A percentile compares a stretch with the other conserved stretches of the same genome.
Conservation (phyloP, 2,113 vertebrate genomes). For the Glaucomys volans region DNA sequence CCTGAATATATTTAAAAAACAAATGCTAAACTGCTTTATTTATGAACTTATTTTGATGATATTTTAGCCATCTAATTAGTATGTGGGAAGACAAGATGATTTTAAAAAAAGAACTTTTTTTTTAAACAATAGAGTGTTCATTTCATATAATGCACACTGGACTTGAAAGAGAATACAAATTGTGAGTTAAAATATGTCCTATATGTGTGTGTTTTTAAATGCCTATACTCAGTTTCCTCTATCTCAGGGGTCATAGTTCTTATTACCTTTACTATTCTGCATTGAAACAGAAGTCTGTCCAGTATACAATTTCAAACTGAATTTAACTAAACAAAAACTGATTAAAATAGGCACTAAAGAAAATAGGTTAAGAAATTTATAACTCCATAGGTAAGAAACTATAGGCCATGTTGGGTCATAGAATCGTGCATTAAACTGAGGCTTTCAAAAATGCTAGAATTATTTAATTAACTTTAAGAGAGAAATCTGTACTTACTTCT, state of each 20-base stretch:
- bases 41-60: background rate
- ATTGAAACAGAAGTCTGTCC: background rate
- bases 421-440: background rate
- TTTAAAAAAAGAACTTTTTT: no score
- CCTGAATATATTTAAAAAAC: background rate
- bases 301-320: background rate
- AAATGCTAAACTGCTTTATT: background rate
- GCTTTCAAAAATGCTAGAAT: background rate
- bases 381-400: background rate
- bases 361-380: background rate
- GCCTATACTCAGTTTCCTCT: background rate
- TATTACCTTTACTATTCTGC: background rate
- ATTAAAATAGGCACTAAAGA: background rate
- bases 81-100: background rate
- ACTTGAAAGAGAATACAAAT: background rate
- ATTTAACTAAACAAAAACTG: background rate
- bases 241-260: background rate
- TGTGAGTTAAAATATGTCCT: background rate
- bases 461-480: constrained; percentile 49
- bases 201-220: background rate
- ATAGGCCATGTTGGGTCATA: background rate
- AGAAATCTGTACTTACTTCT: background rate
- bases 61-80: background rate
- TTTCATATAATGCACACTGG: background rate
- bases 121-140: background rate